A percentile compares a stretch with the other conserved stretches of the same genome.
Evolutionary conservation across 2,797 vertebrate species (phyloP).

Genomic region (Adelosebastes latens): DNA sequence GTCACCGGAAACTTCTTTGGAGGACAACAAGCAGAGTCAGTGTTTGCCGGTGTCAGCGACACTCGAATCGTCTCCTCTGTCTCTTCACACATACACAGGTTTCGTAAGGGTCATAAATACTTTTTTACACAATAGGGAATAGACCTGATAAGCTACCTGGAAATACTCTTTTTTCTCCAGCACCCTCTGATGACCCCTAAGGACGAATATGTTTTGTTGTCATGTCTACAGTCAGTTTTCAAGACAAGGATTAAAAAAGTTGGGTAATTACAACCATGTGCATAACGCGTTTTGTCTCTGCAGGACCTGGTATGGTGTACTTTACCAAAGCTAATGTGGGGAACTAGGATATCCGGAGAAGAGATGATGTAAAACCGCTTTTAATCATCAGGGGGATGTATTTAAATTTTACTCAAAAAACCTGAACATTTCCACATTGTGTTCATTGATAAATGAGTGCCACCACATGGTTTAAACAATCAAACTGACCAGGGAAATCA

Average conservation of each 20-base stretch:
- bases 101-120: slow-evolving; percentile 40
- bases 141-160: slow-evolving; percentile 15
- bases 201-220: not conserved
- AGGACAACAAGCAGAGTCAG: slow-evolving; percentile 13
- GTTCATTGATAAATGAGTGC: slow-evolving; percentile 3
- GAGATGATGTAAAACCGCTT: slow-evolving; percentile 39
- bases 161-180: slow-evolving; percentile 8
- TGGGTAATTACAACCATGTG: slow-evolving; percentile 61
- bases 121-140: slow-evolving; percentile 26
- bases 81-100: slow-evolving; percentile 4
- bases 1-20: slow-evolving; percentile 15
- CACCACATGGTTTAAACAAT: not conserved
- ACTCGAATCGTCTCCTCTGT: slow-evolving; percentile 8
- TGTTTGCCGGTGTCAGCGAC: slow-evolving; percentile 7
- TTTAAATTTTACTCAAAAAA: slow-evolving; percentile 17
- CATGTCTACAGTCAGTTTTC: slow-evolving; percentile 30
- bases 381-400: slow-evolving; percentile 27
- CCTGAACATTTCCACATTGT: slow-evolving; percentile 20
- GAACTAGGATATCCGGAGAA: slow-evolving; percentile 7
- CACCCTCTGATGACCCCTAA: slow-evolving; percentile 1
- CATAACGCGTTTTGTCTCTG: slow-evolving; percentile 22
- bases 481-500: slow-evolving; percentile 12
- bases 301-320: slow-evolving; percentile 44
- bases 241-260: slow-evolving; percentile 40
- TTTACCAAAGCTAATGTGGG: slow-evolving; percentile 26